Conservation (phyloP, 2,888 invertebrate species). For the Flabesymbios commensalis region DNA sequence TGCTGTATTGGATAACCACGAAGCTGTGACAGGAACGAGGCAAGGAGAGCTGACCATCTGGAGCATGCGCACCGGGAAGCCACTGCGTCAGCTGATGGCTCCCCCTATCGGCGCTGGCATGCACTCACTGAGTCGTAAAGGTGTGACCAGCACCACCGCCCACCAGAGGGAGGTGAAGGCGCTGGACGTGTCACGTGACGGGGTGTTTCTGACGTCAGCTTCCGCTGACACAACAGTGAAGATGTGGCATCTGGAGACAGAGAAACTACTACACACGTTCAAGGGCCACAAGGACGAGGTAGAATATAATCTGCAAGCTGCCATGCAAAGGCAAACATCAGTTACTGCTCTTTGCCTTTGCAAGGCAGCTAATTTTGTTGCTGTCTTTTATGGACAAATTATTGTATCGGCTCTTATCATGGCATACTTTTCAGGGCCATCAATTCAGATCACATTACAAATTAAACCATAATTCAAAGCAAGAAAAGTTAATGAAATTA, state of each 20-base stretch:
- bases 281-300: conserved; percentile 28
- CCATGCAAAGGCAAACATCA: too few species aligned
- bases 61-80: conserved; percentile 56
- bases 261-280: conserved; percentile 46
- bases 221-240: conserved; percentile 59
- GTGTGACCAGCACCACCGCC: conserved; percentile 35
- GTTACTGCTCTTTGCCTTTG: neutral
- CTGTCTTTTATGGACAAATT: neutral
- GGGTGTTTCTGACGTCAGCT: conserved; percentile 55
- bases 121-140: conserved; percentile 8
- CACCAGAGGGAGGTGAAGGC: conserved; percentile 58
- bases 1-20: conserved; percentile 56
- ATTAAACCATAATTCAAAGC: too few species aligned
- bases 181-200: conserved; percentile 54
- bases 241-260: conserved; percentile 58
- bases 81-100: conserved; percentile 52
- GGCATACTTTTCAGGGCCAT: too few species aligned
- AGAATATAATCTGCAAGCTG: too few species aligned
- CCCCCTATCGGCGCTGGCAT: conserved; percentile 36
- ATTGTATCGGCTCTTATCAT: neutral
- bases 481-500: too few species aligned
- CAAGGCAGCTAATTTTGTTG: neutral
- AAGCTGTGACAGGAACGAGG: conserved; percentile 59
- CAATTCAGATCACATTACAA: too few species aligned
- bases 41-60: conserved; percentile 60